Evolutionary conservation across 2,888 invertebrate species (phyloP).

Genomic region (Piscicola geometra): DNA sequence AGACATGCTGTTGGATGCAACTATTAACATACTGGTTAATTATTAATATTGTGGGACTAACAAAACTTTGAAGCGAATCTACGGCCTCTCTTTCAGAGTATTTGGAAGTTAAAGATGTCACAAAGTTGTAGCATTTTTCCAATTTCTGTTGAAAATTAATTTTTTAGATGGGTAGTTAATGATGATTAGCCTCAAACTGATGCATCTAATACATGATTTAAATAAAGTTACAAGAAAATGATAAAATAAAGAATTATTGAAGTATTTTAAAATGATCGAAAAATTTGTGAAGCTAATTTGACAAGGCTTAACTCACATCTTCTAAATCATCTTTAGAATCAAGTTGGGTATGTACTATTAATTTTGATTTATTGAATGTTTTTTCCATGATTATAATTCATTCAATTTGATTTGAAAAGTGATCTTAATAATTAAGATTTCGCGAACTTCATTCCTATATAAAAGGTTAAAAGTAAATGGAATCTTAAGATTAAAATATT

Average conservation of each 20-base stretch:
- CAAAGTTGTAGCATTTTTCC: conserved; percentile 36
- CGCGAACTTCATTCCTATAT: too few species aligned
- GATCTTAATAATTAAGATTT: neutral
- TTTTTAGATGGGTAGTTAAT: neutral
- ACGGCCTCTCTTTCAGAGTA: conserved; percentile 89
- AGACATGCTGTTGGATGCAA: too few species aligned
- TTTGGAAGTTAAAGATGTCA: conserved; percentile 64
- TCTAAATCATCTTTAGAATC: conserved; percentile 48
- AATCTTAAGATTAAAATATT: neutral
- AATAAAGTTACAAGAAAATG: conserved; percentile 25
- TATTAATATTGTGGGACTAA: conserved; percentile 56
- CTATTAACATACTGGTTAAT: too few species aligned
- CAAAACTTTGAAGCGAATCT: conserved; percentile 81
- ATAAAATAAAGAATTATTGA: too few species aligned
- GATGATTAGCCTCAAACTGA: neutral
- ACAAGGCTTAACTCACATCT: conserved; percentile 41
- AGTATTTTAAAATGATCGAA: too few species aligned
- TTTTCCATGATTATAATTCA: conserved; percentile 42
- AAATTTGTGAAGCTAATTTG: too few species aligned
- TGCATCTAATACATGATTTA: neutral
- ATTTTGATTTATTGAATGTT: conserved; percentile 43
- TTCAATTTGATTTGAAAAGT: neutral
- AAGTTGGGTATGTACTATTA: conserved; percentile 47
- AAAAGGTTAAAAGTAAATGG: neutral
- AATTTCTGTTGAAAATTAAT: conserved; percentile 34